Percentiles rank a stretch among this genome's conserved stretches.
Evolutionary conservation across 2,113 vertebrate genomes (phyloP).

Genomic region (Pelobates fuscus): DNA sequence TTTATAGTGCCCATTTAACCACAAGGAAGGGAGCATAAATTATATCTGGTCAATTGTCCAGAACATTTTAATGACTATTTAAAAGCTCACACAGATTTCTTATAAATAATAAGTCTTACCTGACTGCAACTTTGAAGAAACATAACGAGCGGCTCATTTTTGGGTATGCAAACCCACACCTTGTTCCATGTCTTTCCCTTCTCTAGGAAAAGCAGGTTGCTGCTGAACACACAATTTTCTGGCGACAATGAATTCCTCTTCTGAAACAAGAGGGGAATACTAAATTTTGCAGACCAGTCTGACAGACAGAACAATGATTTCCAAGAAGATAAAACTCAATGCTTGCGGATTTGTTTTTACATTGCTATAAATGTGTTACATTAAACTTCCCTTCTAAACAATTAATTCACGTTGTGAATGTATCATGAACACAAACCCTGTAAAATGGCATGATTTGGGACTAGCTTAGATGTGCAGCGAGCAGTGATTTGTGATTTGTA

Average conservation of each 20-base stretch:
- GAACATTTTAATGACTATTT: too few relatives aligned
- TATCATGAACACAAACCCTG: too few relatives aligned
- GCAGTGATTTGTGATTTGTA: too few relatives aligned
- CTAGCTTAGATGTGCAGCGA: too few relatives aligned
- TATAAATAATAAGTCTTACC: too few relatives aligned
- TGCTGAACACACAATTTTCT: slow-evolving; percentile 76
- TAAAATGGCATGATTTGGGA: too few relatives aligned
- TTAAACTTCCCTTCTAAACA: background rate
- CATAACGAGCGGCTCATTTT: slow-evolving; percentile 77
- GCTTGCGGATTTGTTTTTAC: slow-evolving; percentile 11
- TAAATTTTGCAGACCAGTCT: background rate
- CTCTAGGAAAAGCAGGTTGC: slow-evolving; percentile 79
- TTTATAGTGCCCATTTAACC: too few relatives aligned
- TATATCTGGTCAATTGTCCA: too few relatives aligned
- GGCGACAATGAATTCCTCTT: slow-evolving; percentile 67
- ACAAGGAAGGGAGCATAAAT: too few relatives aligned
- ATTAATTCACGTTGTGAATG: too few relatives aligned
- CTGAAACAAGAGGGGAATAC: slow-evolving; percentile 56
- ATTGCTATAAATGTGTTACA: slow-evolving; percentile 20
- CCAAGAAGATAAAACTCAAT: slow-evolving; percentile 8
- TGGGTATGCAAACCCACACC: slow-evolving; percentile 78
- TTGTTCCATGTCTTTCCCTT: slow-evolving; percentile 81
- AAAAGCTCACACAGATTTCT: too few relatives aligned
- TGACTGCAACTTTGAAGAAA: slow-evolving; percentile 76
- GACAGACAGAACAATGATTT: background rate